Evolutionary conservation across 2,113 vertebrate genomes (phyloP).

Genomic region (Pionites leucogaster): DNA sequence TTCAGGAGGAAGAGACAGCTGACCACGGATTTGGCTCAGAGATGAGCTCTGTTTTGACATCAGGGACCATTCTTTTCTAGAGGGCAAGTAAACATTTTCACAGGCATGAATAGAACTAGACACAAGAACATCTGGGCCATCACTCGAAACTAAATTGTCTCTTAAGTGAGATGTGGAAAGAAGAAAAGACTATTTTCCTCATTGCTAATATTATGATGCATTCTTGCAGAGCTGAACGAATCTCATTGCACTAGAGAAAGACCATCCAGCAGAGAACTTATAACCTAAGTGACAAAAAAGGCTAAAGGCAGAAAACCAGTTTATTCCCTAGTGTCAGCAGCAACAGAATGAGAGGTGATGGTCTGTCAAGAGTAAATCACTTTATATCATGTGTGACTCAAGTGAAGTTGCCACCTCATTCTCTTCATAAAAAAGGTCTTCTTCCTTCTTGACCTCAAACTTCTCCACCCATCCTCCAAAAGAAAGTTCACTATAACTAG

Average conservation of each 20-base stretch:
- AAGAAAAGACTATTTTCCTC: not conserved
- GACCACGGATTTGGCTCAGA: slow-evolving; percentile 29
- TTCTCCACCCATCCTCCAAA: not conserved
- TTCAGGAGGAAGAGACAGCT: slow-evolving; percentile 15
- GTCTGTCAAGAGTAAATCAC: not conserved
- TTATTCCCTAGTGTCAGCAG: not conserved
- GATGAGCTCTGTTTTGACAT: not conserved
- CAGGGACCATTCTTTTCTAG: not conserved
- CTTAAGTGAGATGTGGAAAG: not conserved
- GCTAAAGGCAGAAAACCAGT: not conserved
- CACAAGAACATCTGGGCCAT: not conserved
- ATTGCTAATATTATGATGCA: not conserved
- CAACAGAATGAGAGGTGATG: not conserved
- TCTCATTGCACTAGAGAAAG: not conserved
- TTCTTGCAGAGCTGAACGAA: not conserved
- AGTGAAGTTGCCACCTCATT: not conserved
- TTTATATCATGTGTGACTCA: not conserved
- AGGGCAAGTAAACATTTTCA: slow-evolving; percentile 48
- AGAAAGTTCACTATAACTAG: not conserved
- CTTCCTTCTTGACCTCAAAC: not conserved
- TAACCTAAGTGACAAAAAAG: not conserved
- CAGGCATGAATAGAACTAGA: slow-evolving; percentile 22
- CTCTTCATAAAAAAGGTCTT: not conserved
- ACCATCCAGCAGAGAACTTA: not conserved
- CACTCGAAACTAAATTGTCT: not conserved